Evolutionary conservation across 2,888 invertebrate species (phyloP), one percentile per base, ranked within the genome.

Genomic region (Himalopsyche kuldschensis): DNA sequence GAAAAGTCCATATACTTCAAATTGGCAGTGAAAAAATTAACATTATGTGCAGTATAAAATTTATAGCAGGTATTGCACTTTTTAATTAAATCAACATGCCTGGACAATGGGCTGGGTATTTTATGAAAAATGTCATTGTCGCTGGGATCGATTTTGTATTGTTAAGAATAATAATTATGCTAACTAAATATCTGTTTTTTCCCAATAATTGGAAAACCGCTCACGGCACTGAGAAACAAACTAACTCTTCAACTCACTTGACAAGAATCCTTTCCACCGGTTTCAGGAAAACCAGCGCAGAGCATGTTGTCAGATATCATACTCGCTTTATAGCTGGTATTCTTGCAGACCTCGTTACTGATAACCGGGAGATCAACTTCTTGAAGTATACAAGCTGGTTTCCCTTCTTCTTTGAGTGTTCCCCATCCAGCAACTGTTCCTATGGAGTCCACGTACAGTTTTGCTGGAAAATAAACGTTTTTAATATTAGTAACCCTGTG

Each of bases 271-370:
- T 94, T 95, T 87, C 93, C 91, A 15, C 97, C 97, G 0, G 89
- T 89, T 84, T 93, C 92, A 0, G 94, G 93, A 88, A 94, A 96
- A 0, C 96, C 97, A 27, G 97, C 97, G 88, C 97, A 97, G 89
- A 97, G 88, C 97, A 97, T 97, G 89, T 97, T 97, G 87, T 96
- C 95, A 0, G 96, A 95, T 87, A 97, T 97, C 95, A 97, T 96
- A 81, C 94, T 93, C 0, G 95, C 91, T 1, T 95, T 95, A 89
- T 97, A 97, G 89, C 96, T 96, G 4, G 97, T 96, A 82, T 90
- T 93, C 78, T 93, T 92, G 88, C 96, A 96, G 81, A 94, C 94
- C 41, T 94, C 93, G 88, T 96, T 96, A 87, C 93, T 93, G n/a
- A 94, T 88, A 11, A 94, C 93, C 0, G 94, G 94, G 1, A 97